These are phyloP conservation scores for Sphaerodactylus townsendi DNA, from an alignment of 2,113 vertebrate species.

Conservation along the genomic window DNA sequence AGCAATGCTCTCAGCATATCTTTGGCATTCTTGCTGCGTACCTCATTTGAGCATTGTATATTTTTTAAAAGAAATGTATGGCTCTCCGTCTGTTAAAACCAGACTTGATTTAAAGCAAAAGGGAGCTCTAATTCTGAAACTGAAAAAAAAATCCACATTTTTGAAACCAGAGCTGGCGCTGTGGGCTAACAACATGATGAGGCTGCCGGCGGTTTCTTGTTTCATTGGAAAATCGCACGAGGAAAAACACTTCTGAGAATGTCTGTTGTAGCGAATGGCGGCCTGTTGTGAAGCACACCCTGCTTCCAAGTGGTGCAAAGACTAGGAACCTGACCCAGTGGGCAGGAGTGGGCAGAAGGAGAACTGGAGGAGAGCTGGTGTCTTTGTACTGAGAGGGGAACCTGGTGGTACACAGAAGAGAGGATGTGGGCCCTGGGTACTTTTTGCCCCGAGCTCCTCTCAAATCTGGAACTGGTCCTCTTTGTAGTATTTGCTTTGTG, in stretches of 20 bases:
- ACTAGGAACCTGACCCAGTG: too few species aligned
- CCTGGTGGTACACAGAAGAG: too few species aligned
- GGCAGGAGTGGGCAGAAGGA: too few species aligned
- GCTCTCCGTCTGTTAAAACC: not conserved
- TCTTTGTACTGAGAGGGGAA: too few species aligned
- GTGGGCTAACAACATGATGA: not conserved
- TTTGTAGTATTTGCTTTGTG: too few species aligned
- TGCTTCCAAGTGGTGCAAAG: too few species aligned
- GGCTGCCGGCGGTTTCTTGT: not conserved
- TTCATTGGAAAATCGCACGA: not conserved
- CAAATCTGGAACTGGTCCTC: too few species aligned
- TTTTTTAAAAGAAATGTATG: not conserved
- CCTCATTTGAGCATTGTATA: not conserved
- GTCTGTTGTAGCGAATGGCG: not conserved
- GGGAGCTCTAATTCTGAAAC: not conserved
- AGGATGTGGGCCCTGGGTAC: too few species aligned
- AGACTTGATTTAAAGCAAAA: not conserved
- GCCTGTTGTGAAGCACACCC: not conserved
- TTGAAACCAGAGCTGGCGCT: not conserved
- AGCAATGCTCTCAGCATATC: not conserved
- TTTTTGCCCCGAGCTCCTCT: too few species aligned
- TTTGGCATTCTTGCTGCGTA: not conserved
- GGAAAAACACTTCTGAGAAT: not conserved
- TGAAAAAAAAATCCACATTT: not conserved
- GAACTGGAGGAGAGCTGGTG: too few species aligned